Conservation (phyloP, 2,888 invertebrate genomes). For the Notodromas monacha region DNA sequence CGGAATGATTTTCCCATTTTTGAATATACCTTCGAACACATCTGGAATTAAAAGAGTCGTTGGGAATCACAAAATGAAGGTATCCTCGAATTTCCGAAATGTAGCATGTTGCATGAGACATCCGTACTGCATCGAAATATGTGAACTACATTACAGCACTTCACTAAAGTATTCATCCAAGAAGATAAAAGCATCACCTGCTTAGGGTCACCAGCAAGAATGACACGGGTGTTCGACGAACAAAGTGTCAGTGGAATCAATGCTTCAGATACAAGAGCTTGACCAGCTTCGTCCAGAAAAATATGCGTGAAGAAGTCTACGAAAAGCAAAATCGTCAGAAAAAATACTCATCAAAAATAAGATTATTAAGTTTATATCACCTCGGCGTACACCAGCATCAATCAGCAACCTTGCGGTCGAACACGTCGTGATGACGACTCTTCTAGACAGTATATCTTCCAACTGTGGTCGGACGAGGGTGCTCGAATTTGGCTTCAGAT, state of each 20-base stretch:
- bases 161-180: too few relatives aligned
- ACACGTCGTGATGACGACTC: constrained; percentile 41
- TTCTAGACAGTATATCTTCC: constrained; percentile 32
- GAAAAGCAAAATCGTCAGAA: constrained; percentile 6
- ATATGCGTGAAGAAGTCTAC: constrained; percentile 37
- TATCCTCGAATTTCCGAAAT: too few relatives aligned
- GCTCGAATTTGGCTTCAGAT: constrained; percentile 24
- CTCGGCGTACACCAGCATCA: constrained; percentile 29
- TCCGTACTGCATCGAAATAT: too few relatives aligned
- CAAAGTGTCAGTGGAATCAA: constrained; percentile 42
- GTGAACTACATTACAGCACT: too few relatives aligned
- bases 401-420: constrained; percentile 40
- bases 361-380: constrained; percentile 13
- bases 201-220: constrained; percentile 56
- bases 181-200: constrained; percentile 16
- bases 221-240: constrained; percentile 32
- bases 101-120: too few relatives aligned
- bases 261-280: constrained; percentile 53
- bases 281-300: constrained; percentile 52
- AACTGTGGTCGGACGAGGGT: constrained; percentile 32
- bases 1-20: too few relatives aligned
- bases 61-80: too few relatives aligned
- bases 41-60: too few relatives aligned
- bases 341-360: constrained; percentile 8
- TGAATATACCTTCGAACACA: too few relatives aligned